These are phyloP conservation scores for Caenorhabditis brenneri DNA, from an alignment of 1,140 invertebrate genomes.

Conservation along the genomic window DNA sequence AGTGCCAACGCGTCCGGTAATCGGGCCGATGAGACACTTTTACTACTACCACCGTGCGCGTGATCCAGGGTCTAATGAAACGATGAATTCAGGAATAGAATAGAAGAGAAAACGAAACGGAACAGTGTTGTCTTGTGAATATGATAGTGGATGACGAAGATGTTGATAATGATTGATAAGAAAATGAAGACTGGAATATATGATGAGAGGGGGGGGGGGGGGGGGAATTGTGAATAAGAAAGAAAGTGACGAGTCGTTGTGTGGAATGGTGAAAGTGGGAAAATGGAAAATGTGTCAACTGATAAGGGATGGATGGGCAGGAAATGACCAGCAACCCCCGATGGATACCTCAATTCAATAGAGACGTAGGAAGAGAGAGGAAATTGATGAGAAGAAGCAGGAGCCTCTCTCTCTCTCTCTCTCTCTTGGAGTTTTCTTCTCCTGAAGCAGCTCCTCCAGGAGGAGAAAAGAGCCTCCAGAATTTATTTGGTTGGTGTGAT, in stretches of 20 bases:
- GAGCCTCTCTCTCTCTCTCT: not conserved
- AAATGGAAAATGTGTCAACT: constrained; percentile 18
- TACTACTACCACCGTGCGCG: not conserved
- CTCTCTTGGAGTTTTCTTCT: not conserved
- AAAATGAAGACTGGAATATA: not conserved
- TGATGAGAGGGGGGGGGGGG: not conserved
- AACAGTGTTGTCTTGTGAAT: not conserved
- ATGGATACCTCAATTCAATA: not conserved
- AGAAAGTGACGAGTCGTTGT: not conserved
- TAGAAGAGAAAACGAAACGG: not conserved
- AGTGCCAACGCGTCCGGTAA: constrained; percentile 49
- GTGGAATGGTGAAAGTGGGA: constrained; percentile 3
- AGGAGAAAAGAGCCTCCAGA: not conserved
- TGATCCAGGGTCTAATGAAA: constrained; percentile 22
- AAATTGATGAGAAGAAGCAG: not conserved
- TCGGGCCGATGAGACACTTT: constrained; percentile 44
- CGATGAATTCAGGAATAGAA: not conserved
- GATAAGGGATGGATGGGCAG: constrained; percentile 40
- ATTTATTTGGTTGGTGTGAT: constrained; percentile 34
- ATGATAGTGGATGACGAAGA: not conserved
- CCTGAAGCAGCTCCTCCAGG: too few species aligned
- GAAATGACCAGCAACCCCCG: constrained; percentile 5
- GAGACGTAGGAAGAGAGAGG: constrained; percentile 31
- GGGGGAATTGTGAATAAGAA: not conserved
- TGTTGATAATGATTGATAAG: not conserved